Percentiles rank a stretch among this genome's conserved stretches.
Conservation (phyloP, 2,113 vertebrate genomes). For the Notothenia coriiceps region DNA sequence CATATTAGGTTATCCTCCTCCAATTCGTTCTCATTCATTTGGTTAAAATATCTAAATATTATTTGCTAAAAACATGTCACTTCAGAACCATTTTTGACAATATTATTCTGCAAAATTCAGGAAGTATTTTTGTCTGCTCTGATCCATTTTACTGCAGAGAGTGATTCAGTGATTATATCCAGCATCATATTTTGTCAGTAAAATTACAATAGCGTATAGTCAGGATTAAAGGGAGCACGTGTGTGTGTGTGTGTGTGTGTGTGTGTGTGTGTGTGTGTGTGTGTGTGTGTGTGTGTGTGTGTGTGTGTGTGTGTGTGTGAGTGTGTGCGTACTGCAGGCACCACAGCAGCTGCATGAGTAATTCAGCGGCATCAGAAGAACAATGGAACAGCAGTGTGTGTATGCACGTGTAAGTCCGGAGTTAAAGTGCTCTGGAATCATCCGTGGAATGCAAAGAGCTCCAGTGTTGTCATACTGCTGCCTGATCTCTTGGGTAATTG, state of each 20-base stretch:
- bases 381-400: background rate
- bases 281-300: constrained; percentile 4
- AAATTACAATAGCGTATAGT: background rate
- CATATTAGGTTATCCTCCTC: no score
- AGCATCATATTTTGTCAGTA: constrained; percentile 3
- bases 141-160: background rate
- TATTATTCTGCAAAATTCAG: background rate
- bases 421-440: constrained; percentile 1
- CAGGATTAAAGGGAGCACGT: constrained; percentile 6
- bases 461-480: constrained; percentile 21
- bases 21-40: no score
- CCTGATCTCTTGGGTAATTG: constrained; percentile 27
- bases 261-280: constrained; percentile 19
- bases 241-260: constrained; percentile 9
- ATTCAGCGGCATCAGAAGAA: constrained; percentile 15
- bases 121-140: background rate
- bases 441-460: constrained; percentile 47
- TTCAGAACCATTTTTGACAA: background rate
- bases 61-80: background rate
- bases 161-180: background rate
- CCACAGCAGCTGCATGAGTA: constrained; percentile 37
- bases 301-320: constrained; percentile 14
- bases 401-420: background rate
- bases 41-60: no score
- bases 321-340: constrained; percentile 38